phyloP scores from a whole-genome alignment of 37 sponge, comb jelly and placozoan genomes.

The Theonella swinhoei region DNA sequence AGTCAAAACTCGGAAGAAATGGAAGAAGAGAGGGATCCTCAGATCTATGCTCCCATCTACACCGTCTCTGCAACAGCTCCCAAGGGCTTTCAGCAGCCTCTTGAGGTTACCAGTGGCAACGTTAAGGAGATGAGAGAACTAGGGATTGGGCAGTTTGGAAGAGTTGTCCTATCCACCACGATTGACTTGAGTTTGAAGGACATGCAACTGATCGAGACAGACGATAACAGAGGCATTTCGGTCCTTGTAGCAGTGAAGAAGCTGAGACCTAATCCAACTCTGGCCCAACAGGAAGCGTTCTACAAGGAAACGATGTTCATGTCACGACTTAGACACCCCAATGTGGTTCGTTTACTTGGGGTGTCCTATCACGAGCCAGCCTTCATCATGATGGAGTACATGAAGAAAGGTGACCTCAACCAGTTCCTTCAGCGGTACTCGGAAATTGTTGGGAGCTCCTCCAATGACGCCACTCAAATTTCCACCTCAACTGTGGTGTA shows the following conservation, averaged over 20 bases:
- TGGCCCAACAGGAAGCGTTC: constrained; percentile 16
- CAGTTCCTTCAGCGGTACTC: constrained; percentile 35
- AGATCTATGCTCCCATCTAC: constrained; percentile 26
- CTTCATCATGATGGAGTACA: constrained; percentile 78
- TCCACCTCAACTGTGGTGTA: constrained; percentile 30
- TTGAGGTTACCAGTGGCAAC: constrained; percentile 5
- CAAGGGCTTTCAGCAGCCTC: neutral
- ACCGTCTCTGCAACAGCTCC: constrained; percentile 2
- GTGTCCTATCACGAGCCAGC: constrained; percentile 41
- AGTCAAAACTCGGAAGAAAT: no score
- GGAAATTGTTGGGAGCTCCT: neutral
- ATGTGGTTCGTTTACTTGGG: constrained; percentile 65
- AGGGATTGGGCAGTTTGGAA: constrained; percentile 68
- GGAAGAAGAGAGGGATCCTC: neutral
- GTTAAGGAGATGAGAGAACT: constrained; percentile 24
- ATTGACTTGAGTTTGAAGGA: constrained; percentile 52
- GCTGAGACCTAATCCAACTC: constrained; percentile 21
- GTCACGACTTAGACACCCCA: constrained; percentile 31
- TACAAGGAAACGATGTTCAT: constrained; percentile 68
- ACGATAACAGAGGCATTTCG: constrained; percentile 28
- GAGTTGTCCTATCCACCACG: constrained; percentile 55
- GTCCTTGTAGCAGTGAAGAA: constrained; percentile 69
- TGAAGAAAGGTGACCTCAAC: constrained; percentile 75
- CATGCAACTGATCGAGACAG: constrained; percentile 15
- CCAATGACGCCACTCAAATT: constrained; percentile 10